phyloP scores from a whole-genome alignment of 2,113 vertebrate genomes.

The Myxocyprinus asiaticus region DNA sequence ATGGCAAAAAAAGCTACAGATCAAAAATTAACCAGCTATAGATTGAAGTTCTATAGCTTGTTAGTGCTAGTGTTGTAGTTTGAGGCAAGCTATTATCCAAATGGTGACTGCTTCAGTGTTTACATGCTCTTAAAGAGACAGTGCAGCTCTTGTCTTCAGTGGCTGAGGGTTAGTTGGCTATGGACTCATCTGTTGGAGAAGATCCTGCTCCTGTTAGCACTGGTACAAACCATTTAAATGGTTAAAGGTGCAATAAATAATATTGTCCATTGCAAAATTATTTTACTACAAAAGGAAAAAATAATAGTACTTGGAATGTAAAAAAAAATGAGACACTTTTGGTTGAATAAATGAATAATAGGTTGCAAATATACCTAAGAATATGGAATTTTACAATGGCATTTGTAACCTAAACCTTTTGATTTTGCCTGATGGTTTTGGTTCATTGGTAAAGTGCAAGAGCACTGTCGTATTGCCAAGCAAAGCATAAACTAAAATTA shows the following conservation, averaged over 20 bases:
- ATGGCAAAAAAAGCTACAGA: neutral
- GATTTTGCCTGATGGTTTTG: too few relatives aligned
- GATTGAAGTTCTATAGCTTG: neutral
- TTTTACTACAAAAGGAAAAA: too few relatives aligned
- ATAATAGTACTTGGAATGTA: too few relatives aligned
- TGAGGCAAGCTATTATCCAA: too few relatives aligned
- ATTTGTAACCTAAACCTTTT: too few relatives aligned
- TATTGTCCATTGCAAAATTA: too few relatives aligned
- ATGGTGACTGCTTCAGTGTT: neutral
- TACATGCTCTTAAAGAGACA: constrained; percentile 10
- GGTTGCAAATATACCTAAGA: too few relatives aligned
- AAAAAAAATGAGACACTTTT: too few relatives aligned
- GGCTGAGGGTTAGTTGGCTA: constrained; percentile 20
- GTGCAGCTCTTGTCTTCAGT: neutral
- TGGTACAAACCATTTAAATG: constrained; percentile 55
- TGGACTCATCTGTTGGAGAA: constrained; percentile 19
- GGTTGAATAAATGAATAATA: too few relatives aligned
- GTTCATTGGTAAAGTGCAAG: too few relatives aligned
- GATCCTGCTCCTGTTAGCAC: constrained; percentile 49
- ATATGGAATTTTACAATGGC: too few relatives aligned
- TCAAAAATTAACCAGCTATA: neutral
- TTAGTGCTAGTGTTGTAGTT: too few relatives aligned
- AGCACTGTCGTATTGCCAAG: neutral
- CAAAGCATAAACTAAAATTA: neutral
- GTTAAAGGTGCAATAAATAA: constrained; percentile 52